Conservation (phyloP, 1,140 invertebrate species). For the Lordiphosa collinella region DNA sequence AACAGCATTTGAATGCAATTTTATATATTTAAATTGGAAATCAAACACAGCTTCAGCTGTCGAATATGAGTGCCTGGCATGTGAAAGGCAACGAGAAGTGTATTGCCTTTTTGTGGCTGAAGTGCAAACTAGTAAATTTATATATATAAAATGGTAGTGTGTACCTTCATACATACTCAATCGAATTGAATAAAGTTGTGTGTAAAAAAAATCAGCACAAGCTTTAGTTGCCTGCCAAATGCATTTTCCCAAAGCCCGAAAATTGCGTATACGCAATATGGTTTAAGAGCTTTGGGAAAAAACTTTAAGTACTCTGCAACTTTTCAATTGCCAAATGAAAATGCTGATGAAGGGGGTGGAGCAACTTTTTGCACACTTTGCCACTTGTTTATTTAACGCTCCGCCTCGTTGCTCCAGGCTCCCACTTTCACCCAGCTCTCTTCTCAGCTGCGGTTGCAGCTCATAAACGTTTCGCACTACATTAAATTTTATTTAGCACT, state of each 20-base stretch:
- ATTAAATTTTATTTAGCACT: constrained; percentile 76
- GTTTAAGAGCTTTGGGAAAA: constrained; percentile 1
- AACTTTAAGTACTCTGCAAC: constrained; percentile 32
- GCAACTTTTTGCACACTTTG: constrained; percentile 61
- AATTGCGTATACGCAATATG: constrained; percentile 45
- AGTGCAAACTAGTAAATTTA: constrained; percentile 33
- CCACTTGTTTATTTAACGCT: constrained; percentile 74
- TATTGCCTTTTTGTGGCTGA: constrained; percentile 24
- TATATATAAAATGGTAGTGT: neutral
- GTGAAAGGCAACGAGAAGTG: neutral
- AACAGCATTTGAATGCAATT: constrained; percentile 55
- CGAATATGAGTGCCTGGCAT: constrained; percentile 6
- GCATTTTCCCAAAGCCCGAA: constrained; percentile 20
- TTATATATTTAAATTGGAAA: constrained; percentile 61
- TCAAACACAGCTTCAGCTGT: constrained; percentile 49
- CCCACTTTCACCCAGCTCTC: constrained; percentile 16
- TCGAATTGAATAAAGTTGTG: constrained; percentile 40
- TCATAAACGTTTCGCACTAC: constrained; percentile 77
- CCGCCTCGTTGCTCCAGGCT: constrained; percentile 48
- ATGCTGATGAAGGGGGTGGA: constrained; percentile 12
- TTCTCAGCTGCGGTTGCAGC: constrained; percentile 65
- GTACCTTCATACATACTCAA: constrained; percentile 18
- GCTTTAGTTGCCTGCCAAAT: constrained; percentile 27
- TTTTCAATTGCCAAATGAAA: constrained; percentile 65
- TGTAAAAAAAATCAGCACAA: neutral